phyloP scores from a whole-genome alignment of 92 coral and sea anemone species.

The Paramuricea clavata region DNA sequence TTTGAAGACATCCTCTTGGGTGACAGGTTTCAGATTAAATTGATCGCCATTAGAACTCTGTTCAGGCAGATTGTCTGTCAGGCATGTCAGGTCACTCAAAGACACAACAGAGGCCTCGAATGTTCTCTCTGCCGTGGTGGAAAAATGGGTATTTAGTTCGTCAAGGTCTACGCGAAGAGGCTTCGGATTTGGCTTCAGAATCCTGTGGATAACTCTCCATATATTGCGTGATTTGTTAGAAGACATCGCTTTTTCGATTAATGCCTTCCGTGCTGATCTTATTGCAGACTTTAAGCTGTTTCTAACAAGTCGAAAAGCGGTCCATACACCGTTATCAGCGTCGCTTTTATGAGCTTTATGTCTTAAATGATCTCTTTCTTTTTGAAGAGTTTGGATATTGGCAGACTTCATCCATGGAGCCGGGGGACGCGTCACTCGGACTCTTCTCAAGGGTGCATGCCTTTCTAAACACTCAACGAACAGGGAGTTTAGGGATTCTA shows the following conservation, averaged over 20 bases:
- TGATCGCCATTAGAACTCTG: too few relatives aligned
- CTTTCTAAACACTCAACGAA: slow-evolving; percentile 64
- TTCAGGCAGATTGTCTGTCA: too few relatives aligned
- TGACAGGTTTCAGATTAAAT: too few relatives aligned
- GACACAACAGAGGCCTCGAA: too few relatives aligned
- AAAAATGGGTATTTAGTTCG: slow-evolving; percentile 55
- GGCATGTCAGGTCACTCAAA: too few relatives aligned
- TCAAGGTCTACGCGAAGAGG: slow-evolving; percentile 66
- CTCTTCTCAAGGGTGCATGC: slow-evolving; percentile 75
- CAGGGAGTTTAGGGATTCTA: slow-evolving; percentile 50
- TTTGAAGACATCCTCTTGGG: too few relatives aligned
- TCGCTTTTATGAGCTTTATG: slow-evolving; percentile 57
- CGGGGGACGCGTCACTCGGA: too few relatives aligned
- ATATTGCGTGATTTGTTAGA: slow-evolving; percentile 62
- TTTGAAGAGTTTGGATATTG: slow-evolving; percentile 35
- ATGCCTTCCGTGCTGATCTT: slow-evolving; percentile 30
- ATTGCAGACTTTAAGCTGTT: slow-evolving; percentile 59
- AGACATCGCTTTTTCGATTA: slow-evolving; percentile 64
- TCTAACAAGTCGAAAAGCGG: slow-evolving; percentile 50
- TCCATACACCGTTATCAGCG: slow-evolving; percentile 52
- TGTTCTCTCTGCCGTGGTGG: too few relatives aligned
- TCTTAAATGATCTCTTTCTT: slow-evolving; percentile 54
- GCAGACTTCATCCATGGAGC: slow-evolving; percentile 72
- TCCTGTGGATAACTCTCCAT: slow-evolving; percentile 67
- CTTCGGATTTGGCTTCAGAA: too few relatives aligned